These are phyloP conservation scores for Dendrolimus kikuchii DNA, from an alignment of 1,140 invertebrate species.

Conservation along the genomic window DNA sequence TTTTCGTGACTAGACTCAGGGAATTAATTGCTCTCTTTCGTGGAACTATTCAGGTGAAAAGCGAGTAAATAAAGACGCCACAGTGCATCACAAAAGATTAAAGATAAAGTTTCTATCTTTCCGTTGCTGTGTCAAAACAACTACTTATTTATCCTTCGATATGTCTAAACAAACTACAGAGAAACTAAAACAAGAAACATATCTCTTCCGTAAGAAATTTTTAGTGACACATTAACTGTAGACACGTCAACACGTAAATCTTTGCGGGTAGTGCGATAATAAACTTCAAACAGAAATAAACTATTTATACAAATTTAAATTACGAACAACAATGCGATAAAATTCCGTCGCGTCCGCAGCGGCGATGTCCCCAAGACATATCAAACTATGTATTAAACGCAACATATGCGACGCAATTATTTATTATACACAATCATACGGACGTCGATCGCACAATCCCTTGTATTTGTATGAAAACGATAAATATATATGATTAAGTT, in stretches of 20 bases:
- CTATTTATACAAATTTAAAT: conserved; percentile 61
- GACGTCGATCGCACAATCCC: too few relatives aligned
- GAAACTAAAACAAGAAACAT: not conserved
- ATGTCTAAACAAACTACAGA: not conserved
- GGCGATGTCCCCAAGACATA: conserved; percentile 1
- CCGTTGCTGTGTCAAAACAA: not conserved
- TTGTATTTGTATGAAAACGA: too few relatives aligned
- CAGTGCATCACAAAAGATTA: not conserved
- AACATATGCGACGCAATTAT: too few relatives aligned
- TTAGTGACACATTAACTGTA: not conserved
- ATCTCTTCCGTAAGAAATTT: not conserved
- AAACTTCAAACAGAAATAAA: conserved; percentile 59
- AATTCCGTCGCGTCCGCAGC: conserved; percentile 22
- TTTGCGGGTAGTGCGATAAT: conserved; percentile 19
- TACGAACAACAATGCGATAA: conserved; percentile 41
- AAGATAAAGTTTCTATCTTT: not conserved
- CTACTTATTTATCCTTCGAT: not conserved
- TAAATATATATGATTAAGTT: too few relatives aligned
- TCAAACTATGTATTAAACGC: too few relatives aligned
- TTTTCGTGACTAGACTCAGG: conserved; percentile 64
- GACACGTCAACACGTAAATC: not conserved
- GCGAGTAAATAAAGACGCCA: conserved; percentile 40
- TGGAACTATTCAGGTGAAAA: conserved; percentile 65
- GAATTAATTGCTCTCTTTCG: conserved; percentile 63
- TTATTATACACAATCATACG: too few relatives aligned